Base-by-base conservation (phyloP, 92 coral and sea anemone species). In the Virgularia gustaviana region DNA sequence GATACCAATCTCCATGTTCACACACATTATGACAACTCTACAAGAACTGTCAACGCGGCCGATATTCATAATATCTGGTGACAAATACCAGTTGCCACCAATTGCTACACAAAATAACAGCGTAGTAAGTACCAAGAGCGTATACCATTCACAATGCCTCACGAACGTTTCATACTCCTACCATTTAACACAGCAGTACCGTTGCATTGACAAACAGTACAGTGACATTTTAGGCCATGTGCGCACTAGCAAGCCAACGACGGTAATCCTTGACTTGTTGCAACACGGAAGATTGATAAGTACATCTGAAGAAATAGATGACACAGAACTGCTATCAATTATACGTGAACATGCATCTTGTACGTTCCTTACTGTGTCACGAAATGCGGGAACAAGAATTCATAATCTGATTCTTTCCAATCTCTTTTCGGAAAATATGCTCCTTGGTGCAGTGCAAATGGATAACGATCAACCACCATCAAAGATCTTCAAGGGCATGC, bases 1-100 rank as follows among this genome's bases (percentile, higher is more conserved):
- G 85, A 52, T 81, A 0, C 57, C 76, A 0, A 5, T 1, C 2
- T 18, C 10, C 0, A 57, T 75, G 2, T 63, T 74, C 23, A 30
- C 29, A 0, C 85, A 81, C 59, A 57, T 81, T 1, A 0, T 49
- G 1, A 9, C 20, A 15, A 65, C 77, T 24, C 18, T 81, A 2
- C 56, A 66, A 11, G 70, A 75, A 32, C 0, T 81, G 25, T 56
- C 59, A 6, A 53, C 59, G 0, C 56, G 85, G 22, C 77, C 77
- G 0, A 75, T 81, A 3, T 55, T 65, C 4, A 6, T 81, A 0
- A 2, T 75, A 30, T 75, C 81, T 42, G 66, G 77, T 0, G 81
- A 81, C 9, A 37, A 20, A 7, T 53, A 56, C 24, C 81, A 81
- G 23, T 80, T 73, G 28, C 85, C 64, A 36, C 81, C 85, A 5